Percentiles rank a stretch among this genome's conserved stretches.
Evolutionary conservation across 2,888 invertebrate genomes (phyloP).

Genomic region (Sphaeridia pumilis): DNA sequence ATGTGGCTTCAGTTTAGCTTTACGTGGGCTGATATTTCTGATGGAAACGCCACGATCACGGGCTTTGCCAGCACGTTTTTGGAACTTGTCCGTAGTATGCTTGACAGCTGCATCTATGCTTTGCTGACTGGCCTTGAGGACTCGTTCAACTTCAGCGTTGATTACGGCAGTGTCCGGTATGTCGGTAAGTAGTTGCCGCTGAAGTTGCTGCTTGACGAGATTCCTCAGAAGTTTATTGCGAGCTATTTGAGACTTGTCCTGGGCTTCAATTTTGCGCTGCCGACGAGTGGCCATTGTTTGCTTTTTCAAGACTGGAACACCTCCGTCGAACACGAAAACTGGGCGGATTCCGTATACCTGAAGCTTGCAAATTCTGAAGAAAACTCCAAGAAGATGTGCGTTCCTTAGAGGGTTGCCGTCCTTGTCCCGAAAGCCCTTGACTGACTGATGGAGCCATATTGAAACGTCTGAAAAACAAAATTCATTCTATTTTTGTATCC

Average conservation of each 20-base stretch:
- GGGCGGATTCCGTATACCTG: constrained; percentile 91
- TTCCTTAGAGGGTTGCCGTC: constrained; percentile 62
- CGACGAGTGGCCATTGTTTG: constrained; percentile 75
- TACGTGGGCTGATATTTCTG: neutral
- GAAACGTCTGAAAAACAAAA: constrained; percentile 66
- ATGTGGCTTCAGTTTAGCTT: constrained; percentile 3
- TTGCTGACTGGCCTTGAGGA: constrained; percentile 1
- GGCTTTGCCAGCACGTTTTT: constrained; percentile 18
- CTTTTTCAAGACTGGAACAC: constrained; percentile 78
- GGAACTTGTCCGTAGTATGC: constrained; percentile 10
- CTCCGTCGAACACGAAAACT: constrained; percentile 97
- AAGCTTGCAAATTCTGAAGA: constrained; percentile 88
- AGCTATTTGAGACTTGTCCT: constrained; percentile 58
- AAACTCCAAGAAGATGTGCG: constrained; percentile 86
- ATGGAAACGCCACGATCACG: constrained; percentile 5
- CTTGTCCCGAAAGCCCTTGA: constrained; percentile 84
- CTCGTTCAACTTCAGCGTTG: constrained; percentile 10
- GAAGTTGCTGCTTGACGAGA: constrained; percentile 27
- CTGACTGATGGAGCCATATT: constrained; percentile 96
- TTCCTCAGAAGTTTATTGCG: constrained; percentile 60
- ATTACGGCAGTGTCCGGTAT: constrained; percentile 12
- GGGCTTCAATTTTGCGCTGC: constrained; percentile 56
- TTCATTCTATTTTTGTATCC: neutral
- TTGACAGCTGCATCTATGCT: neutral
- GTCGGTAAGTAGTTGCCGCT: constrained; percentile 18